Percentiles rank a stretch among this genome's conserved stretches.
Evolutionary conservation across 2,113 vertebrate genomes (phyloP).

Genomic region (Centropus unirufus): DNA sequence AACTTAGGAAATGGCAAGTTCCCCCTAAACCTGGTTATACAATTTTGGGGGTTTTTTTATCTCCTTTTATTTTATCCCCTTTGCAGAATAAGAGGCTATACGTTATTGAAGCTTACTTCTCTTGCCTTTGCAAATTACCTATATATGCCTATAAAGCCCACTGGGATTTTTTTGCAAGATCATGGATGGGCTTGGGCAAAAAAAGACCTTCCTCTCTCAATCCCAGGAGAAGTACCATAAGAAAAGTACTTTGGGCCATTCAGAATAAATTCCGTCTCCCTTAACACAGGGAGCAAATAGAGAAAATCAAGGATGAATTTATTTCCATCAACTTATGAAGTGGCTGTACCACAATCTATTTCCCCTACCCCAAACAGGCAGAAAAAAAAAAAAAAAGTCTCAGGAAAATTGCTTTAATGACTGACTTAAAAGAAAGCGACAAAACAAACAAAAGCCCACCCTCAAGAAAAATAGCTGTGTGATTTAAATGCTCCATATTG

Average conservation of each 20-base stretch:
- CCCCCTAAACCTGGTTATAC: neutral
- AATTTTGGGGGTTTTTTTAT: neutral
- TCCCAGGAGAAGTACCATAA: neutral
- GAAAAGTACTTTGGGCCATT: neutral
- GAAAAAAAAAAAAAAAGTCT: neutral
- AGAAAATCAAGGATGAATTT: neutral
- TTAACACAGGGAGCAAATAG: neutral
- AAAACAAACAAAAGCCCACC: conserved; percentile 30
- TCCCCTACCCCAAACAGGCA: neutral
- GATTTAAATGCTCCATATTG: conserved; percentile 28
- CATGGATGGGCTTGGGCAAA: neutral
- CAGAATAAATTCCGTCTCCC: neutral
- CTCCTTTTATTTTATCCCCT: neutral
- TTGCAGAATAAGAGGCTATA: neutral
- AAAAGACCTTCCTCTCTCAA: neutral
- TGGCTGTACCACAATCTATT: neutral
- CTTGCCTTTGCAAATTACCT: neutral
- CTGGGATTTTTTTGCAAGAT: neutral
- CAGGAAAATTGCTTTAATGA: neutral
- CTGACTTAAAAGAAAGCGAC: neutral
- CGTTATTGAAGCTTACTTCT: accelerated
- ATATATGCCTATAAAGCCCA: neutral
- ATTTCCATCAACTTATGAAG: neutral
- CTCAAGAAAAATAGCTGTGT: neutral
- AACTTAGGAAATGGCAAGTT: neutral